phyloP scores from a whole-genome alignment of 2,113 vertebrate species.

The Ornithorhynchus anatinus region DNA sequence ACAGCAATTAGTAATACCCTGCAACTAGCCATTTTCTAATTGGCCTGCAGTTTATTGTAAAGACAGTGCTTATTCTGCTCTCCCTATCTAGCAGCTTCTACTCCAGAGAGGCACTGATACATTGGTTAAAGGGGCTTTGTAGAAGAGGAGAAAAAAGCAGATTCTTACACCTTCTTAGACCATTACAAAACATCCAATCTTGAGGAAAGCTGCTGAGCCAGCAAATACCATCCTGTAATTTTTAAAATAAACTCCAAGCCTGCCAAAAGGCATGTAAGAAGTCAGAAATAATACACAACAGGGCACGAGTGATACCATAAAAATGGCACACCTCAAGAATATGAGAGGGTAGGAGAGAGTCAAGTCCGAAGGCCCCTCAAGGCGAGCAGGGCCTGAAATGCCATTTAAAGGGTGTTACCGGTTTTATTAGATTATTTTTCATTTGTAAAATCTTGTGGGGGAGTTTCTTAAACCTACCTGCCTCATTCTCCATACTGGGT shows the following conservation, averaged over 20 bases:
- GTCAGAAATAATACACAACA: constrained; percentile 58
- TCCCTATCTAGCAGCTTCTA: neutral
- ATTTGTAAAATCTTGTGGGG: neutral
- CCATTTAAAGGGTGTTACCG: neutral
- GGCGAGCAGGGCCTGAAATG: neutral
- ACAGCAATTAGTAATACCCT: neutral
- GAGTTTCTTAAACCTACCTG: neutral
- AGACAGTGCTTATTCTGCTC: neutral
- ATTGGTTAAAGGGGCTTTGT: neutral
- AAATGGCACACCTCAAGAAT: constrained; percentile 44
- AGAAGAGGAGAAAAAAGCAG: constrained; percentile 31
- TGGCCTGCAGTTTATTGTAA: neutral
- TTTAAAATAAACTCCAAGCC: constrained; percentile 59
- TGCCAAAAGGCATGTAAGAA: constrained; percentile 60
- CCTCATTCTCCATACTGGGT: constrained; percentile 20
- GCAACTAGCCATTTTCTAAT: no score
- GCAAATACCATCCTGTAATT: constrained; percentile 47
- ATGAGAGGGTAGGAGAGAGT: constrained; percentile 29
- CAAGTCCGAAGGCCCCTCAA: constrained; percentile 39
- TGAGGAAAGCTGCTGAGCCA: constrained; percentile 56
- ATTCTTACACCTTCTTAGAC: constrained; percentile 43
- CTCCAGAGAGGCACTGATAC: neutral
- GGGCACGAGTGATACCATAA: constrained; percentile 55
- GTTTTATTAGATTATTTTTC: constrained; percentile 26
- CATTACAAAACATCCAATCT: constrained; percentile 21